Evolutionary conservation across 2,113 vertebrate species (phyloP).

Genomic region (Arothron firmamentum): DNA sequence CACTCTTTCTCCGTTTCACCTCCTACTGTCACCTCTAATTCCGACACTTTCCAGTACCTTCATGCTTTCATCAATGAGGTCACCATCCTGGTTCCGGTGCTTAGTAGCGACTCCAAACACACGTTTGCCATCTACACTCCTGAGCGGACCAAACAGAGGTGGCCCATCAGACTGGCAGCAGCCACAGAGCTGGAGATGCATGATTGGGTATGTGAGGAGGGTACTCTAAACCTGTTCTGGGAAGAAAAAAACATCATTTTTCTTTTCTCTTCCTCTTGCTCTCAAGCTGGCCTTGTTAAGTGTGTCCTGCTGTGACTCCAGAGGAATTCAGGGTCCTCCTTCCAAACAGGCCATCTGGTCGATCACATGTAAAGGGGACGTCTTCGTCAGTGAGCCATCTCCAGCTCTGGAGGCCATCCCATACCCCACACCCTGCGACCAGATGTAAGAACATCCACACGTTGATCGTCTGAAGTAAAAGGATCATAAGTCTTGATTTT

Average conservation of each 20-base stretch:
- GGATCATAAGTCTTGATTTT: not conserved
- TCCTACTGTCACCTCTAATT: not conserved
- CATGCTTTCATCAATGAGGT: constrained; percentile 95
- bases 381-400: constrained; percentile 92
- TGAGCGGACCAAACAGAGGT: constrained; percentile 88
- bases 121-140: constrained; percentile 93
- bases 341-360: constrained; percentile 95
- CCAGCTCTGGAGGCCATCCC: constrained; percentile 78
- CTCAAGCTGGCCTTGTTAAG: constrained; percentile 86
- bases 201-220: constrained; percentile 82
- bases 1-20: not conserved
- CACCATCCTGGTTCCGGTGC: constrained; percentile 88
- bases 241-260: not conserved
- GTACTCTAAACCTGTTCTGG: no score
- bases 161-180: constrained; percentile 88
- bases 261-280: not conserved
- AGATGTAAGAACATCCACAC: constrained; percentile 79
- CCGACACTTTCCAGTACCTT: constrained; percentile 80
- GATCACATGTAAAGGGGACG: constrained; percentile 91
- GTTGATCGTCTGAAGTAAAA: not conserved
- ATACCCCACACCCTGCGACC: constrained; percentile 83
- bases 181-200: constrained; percentile 93
- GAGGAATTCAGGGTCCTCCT: constrained; percentile 83
- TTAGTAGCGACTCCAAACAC: constrained; percentile 88
- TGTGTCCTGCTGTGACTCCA: constrained; percentile 87